Evolutionary conservation across 2,888 invertebrate genomes (phyloP), one percentile per base, ranked within the genome.

Genomic region (Drosophila cyrtoloma): DNA sequence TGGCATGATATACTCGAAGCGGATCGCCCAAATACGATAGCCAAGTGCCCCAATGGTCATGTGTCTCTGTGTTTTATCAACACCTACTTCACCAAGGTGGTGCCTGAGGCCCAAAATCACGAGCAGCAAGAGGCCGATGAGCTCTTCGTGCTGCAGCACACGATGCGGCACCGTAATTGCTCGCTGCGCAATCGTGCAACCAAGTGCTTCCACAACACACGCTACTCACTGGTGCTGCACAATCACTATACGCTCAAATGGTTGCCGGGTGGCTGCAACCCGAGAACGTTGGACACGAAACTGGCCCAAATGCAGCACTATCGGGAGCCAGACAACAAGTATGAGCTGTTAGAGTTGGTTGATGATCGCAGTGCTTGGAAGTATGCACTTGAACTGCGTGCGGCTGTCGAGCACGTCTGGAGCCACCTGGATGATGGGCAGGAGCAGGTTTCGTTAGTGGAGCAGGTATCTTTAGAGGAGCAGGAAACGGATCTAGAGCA

Each of bases 191-290:
- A 97, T 74, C 96, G 96, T 92, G 97, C 97, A 93, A 96, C 97
- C 84, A 98, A 98, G 94, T 97, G 97, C 93, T 97, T 98, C 94
- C 97, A 97, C 94, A 97, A 97, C 93, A 96, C 97, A 51, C 96
- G 96, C 86, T 95, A 96, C 88, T 97, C 97, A 66, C 94, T 97
- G 61, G 96, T 97, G 56, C 94, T 98, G 79, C 97, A 98, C 94
- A 98, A 98, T 93, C 97, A 98, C 94, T 97, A 97, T 92, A 97
- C 97, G 35, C 94, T 98, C 83, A 96, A 96, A 67, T 98, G 97
- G 93, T 94, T 97, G 61, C 96, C 62, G 0, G 82, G 71, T 0
- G 72, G 53, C 5, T 90, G 87, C 19, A 47, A 5, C 10, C 33
- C 79, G 0, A 71, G 62, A 10, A 52, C 76, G 0, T 4, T 86